These are phyloP conservation scores for Lasius fuliginosus DNA, from an alignment of 2,888 invertebrate species.

Conservation along the genomic window DNA sequence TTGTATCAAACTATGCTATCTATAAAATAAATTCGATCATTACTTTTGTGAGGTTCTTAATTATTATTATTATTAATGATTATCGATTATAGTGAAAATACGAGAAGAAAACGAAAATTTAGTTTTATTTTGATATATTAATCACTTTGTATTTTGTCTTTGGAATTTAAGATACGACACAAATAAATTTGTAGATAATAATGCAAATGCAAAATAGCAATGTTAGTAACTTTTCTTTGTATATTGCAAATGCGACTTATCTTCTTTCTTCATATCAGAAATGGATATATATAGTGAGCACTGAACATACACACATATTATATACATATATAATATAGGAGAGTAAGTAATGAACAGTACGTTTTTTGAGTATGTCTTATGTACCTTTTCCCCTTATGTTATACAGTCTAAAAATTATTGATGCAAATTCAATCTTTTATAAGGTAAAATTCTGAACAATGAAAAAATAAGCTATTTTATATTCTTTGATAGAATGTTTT, in stretches of 20 bases:
- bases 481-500: not conserved
- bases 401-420: not conserved
- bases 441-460: not conserved
- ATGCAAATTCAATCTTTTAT: not conserved
- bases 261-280: not conserved
- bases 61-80: not conserved
- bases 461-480: not conserved
- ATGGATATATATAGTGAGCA: not conserved
- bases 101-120: not conserved
- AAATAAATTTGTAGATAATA: conserved; percentile 7
- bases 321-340: not conserved
- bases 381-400: not conserved
- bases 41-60: not conserved
- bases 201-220: not conserved
- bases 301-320: not conserved
- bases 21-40: not conserved
- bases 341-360: not conserved
- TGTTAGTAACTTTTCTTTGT: not conserved
- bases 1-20: not conserved
- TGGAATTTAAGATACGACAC: not conserved
- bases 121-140: not conserved
- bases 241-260: not conserved
- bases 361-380: not conserved
- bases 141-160: conserved; percentile 6
- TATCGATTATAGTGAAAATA: not conserved